These are phyloP conservation scores for Zaprionus lineosus DNA, from an alignment of 2,888 invertebrate species.

Conservation along the genomic window DNA sequence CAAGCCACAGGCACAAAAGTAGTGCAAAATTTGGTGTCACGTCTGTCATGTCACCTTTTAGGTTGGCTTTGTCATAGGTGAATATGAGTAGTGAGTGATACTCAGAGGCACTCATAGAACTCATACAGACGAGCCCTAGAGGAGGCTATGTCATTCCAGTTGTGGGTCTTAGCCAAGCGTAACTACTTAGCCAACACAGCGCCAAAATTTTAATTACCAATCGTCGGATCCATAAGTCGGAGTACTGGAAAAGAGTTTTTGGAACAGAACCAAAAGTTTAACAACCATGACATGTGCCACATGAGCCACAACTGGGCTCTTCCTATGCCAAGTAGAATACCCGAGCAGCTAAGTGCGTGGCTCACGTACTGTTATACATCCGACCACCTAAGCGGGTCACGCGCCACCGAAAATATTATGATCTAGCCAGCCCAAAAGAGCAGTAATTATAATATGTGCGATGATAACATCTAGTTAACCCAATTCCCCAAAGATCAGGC, in stretches of 20 bases:
- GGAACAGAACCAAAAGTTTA: slow-evolving; percentile 75
- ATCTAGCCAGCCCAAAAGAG: slow-evolving; percentile 9
- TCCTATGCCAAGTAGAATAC: not conserved
- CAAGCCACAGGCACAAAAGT: slow-evolving; percentile 52
- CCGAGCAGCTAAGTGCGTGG: not conserved
- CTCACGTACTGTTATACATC: not conserved
- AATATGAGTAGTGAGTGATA: slow-evolving; percentile 7
- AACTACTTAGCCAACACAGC: slow-evolving; percentile 25
- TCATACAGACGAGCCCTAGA: slow-evolving; percentile 17
- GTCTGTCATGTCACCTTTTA: slow-evolving; percentile 52
- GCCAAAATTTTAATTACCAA: slow-evolving; percentile 57
- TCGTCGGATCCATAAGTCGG: slow-evolving; percentile 52
- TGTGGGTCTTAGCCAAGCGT: slow-evolving; percentile 39
- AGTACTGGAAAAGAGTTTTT: slow-evolving; percentile 72
- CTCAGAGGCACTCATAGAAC: slow-evolving; percentile 1
- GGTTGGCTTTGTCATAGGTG: slow-evolving; percentile 34
- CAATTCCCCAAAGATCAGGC: not conserved
- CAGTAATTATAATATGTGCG: slow-evolving; percentile 18
- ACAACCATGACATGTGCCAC: slow-evolving; percentile 60
- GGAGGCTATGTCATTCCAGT: too few relatives aligned
- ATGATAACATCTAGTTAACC: slow-evolving; percentile 17
- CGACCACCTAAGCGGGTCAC: slow-evolving; percentile 21
- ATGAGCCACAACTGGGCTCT: too few relatives aligned
- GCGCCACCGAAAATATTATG: slow-evolving; percentile 23
- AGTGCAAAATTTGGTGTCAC: slow-evolving; percentile 64